phyloP scores from a whole-genome alignment of 2,888 invertebrate genomes.

The Oxycera nigricornis region DNA sequence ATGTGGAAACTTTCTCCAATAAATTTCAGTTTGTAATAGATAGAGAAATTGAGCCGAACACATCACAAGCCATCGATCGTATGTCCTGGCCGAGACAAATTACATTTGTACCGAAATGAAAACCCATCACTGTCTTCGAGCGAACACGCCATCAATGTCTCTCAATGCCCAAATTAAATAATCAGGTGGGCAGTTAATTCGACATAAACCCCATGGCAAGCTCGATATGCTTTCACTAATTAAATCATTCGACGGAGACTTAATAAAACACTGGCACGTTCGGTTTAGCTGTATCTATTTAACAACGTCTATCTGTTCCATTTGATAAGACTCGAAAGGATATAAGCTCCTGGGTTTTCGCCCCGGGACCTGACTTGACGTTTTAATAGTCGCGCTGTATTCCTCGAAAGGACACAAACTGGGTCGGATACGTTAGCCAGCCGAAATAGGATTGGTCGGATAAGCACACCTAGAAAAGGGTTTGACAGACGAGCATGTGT shows the following conservation, averaged over 20 bases:
- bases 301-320: not conserved
- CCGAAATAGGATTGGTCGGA: not conserved
- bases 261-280: constrained; percentile 31
- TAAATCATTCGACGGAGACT: constrained; percentile 35
- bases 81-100: not conserved
- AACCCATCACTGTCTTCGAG: not conserved
- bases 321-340: not conserved
- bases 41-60: not conserved
- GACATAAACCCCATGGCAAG: constrained; percentile 31
- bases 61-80: not conserved
- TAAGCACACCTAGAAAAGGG: constrained; percentile 11
- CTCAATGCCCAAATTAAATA: constrained; percentile 27
- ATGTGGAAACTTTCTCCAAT: not conserved
- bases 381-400: not conserved
- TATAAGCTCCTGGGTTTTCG: not conserved
- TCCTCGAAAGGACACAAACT: not conserved
- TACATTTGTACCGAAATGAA: not conserved
- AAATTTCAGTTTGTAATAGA: not conserved
- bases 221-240: constrained; percentile 27
- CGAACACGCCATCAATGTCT: not conserved
- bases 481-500: not conserved
- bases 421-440: not conserved
- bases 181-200: constrained; percentile 40
- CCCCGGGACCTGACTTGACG: not conserved
- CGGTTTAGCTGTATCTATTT: constrained; percentile 27